Evolutionary conservation across 2,888 invertebrate genomes (phyloP).

Genomic region (Lumbricus terrestris): DNA sequence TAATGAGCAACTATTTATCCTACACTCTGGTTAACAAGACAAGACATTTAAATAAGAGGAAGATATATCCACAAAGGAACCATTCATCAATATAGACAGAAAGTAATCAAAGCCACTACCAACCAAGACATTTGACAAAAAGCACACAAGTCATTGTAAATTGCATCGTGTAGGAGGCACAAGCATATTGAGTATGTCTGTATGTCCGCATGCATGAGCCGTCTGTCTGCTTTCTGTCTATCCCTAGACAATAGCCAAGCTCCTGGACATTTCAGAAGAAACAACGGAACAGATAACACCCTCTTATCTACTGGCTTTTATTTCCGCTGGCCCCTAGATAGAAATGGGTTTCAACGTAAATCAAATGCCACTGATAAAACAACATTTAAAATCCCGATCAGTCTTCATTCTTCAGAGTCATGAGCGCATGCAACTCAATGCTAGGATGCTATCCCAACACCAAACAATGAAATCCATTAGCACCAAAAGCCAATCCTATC

Average conservation of each 20-base stretch:
- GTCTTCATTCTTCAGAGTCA: background rate
- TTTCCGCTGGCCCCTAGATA: background rate
- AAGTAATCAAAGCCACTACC: too few species aligned
- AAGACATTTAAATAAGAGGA: too few species aligned
- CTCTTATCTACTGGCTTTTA: background rate
- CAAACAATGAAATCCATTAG: background rate
- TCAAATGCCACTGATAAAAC: background rate
- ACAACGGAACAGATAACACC: background rate
- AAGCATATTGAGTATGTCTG: background rate
- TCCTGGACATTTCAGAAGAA: background rate
- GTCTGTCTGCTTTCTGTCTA: too few species aligned
- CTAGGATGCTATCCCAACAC: background rate
- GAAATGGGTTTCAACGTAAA: background rate
- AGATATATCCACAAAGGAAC: background rate
- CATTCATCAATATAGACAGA: background rate
- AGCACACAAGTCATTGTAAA: background rate
- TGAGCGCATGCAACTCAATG: background rate
- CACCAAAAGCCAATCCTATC: background rate
- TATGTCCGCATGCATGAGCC: background rate
- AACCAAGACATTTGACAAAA: too few species aligned
- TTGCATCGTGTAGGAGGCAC: background rate
- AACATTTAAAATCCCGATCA: background rate
- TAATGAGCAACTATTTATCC: too few species aligned
- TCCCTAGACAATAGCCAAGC: background rate
- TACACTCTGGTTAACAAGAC: too few species aligned